These are phyloP conservation scores for Eristalis intricaria DNA, from an alignment of 2,888 invertebrate species.

Conservation along the genomic window DNA sequence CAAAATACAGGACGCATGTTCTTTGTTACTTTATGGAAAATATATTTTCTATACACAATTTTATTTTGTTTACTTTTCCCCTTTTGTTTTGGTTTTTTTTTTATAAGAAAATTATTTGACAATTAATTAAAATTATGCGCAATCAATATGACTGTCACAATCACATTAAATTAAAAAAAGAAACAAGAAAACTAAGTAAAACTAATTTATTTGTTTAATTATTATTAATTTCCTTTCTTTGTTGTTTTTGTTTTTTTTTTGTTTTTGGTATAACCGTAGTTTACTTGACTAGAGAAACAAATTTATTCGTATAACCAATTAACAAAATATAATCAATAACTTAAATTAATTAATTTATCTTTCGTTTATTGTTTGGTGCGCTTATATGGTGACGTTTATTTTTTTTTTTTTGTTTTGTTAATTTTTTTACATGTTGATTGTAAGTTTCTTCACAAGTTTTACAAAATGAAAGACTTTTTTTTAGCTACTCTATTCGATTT, in stretches of 20 bases:
- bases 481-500: conserved; percentile 63
- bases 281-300: conserved; percentile 63
- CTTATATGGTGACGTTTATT: conserved; percentile 44
- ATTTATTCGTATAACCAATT: conserved; percentile 13
- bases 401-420: neutral
- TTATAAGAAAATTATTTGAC: conserved; percentile 56
- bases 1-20: conserved; percentile 47
- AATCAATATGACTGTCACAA: conserved; percentile 70
- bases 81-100: neutral
- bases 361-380: conserved; percentile 67
- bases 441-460: conserved; percentile 32
- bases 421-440: conserved; percentile 55
- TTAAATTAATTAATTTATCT: neutral
- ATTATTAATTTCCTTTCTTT: neutral
- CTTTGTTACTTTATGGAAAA: conserved; percentile 43
- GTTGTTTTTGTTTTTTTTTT: too few relatives aligned
- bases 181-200: conserved; percentile 41
- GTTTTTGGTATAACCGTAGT: conserved; percentile 4
- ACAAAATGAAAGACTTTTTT: conserved; percentile 40
- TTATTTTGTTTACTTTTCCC: conserved; percentile 18
- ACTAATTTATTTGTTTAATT: conserved; percentile 47
- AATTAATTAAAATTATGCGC: conserved; percentile 24
- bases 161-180: conserved; percentile 55
- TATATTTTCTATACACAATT: conserved; percentile 19
- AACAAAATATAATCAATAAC: conserved; percentile 16